Percentiles rank a stretch among this genome's conserved stretches.
Evolutionary conservation across 2,888 invertebrate species (phyloP).

Genomic region (Nemapogon koenigi): DNA sequence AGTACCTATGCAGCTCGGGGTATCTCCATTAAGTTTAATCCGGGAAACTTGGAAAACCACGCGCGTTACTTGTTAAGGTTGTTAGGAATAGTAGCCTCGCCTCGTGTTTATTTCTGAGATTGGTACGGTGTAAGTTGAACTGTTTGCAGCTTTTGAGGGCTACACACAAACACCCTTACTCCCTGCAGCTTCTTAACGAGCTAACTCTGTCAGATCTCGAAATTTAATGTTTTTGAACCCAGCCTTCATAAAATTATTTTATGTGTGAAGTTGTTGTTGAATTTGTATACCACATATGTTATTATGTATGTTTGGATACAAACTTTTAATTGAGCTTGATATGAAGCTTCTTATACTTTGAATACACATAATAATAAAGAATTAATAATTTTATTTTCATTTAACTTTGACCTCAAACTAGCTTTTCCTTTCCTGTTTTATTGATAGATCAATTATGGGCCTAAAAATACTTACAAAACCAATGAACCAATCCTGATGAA

Average conservation of each 20-base stretch:
- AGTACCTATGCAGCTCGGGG: conserved; percentile 9
- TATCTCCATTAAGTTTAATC: conserved; percentile 24
- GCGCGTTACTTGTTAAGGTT: conserved; percentile 35
- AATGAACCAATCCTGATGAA: too few relatives aligned
- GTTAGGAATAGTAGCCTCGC: conserved; percentile 41
- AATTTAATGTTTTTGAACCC: conserved; percentile 8
- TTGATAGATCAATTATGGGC: too few relatives aligned
- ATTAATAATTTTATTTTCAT: too few relatives aligned
- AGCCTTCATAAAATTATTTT: conserved; percentile 5
- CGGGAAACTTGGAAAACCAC: conserved; percentile 37
- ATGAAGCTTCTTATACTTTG: too few relatives aligned
- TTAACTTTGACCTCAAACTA: too few relatives aligned
- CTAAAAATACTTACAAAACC: too few relatives aligned
- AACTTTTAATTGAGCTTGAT: too few relatives aligned
- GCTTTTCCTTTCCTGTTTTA: too few relatives aligned
- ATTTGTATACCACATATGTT: conserved; percentile 2
- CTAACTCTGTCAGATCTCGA: conserved; percentile 36
- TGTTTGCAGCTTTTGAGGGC: conserved; percentile 48
- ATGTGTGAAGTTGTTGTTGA: conserved; percentile 5
- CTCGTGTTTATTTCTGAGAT: conserved; percentile 53
- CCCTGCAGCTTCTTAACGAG: conserved; percentile 33
- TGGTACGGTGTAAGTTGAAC: conserved; percentile 50
- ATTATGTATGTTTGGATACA: conserved; percentile 4
- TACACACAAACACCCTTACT: conserved; percentile 32
- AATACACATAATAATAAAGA: too few relatives aligned